Evolutionary conservation across 2,113 vertebrate species (phyloP), one percentile per base, ranked within the genome.

Genomic region (Accipiter virgatus): DNA sequence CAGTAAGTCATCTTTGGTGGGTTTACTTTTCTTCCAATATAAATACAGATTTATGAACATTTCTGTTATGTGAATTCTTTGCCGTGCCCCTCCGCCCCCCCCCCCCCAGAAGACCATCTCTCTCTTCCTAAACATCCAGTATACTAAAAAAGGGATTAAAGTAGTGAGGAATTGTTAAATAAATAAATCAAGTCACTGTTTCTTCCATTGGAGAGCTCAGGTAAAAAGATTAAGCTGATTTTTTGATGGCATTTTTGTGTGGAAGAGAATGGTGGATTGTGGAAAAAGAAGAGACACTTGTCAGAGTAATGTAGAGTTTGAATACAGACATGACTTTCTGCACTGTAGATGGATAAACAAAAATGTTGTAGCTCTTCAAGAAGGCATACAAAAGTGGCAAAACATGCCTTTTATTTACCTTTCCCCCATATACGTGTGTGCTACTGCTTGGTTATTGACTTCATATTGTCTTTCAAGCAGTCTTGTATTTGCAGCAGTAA

Each of bases 1-100:
- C 67, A 79, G 38, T 95, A 92, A 95, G 92, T 88, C 65, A 75
- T 74, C 72, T 81, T 50, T 50, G 77, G 67, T 62, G 83, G 67
- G 81, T 90, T 95, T 91, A 74, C 68, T 94, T 94, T 88, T 81
- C 56, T 83, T 67, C 77, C 80, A 79, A 25, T 81, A 71, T 74
- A 93, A 92, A 93, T 81, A 66, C 38, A 86, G 72, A 93, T 96
- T 95, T 95, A 88, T 81, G 72, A 92, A 40, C 42, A 65, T 75
- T 88, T 31, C 52, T 55, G 22, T 81, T 68, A 56, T 1, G 8
- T 47, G 77, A 91, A 81, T 71, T 89, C 84, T 86, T 81, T 90
- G 5, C 21, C 1, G 6, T 40, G n/a, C n/a, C n/a, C n/a, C n/a
- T n/a, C n/a, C n/a, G n/a, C 21, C 10, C 6, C 21, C 9, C 22